phyloP scores from a whole-genome alignment of 2,113 vertebrate species.

The Propithecus coquereli region DNA sequence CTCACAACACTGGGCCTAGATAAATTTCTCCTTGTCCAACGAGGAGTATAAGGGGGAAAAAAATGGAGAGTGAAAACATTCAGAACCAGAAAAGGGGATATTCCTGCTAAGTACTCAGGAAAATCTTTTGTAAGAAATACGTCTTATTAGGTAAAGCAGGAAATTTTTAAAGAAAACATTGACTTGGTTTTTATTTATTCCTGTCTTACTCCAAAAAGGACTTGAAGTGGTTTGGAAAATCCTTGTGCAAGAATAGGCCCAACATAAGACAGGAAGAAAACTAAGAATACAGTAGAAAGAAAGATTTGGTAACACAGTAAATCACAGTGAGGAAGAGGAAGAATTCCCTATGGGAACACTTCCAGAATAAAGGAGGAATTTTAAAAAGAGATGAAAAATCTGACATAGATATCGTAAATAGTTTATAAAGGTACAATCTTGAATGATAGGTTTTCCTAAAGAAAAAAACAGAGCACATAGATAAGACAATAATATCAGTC shows the following conservation, averaged over 20 bases:
- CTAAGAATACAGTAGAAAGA: background rate
- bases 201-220: background rate
- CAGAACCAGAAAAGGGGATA: background rate
- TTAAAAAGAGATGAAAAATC: background rate
- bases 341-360: background rate
- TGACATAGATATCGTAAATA: background rate
- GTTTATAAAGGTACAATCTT: background rate
- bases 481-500: background rate
- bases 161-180: background rate
- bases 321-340: background rate
- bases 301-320: background rate
- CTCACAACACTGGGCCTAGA: no score
- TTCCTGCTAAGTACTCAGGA: background rate
- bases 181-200: background rate
- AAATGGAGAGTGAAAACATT: background rate
- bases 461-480: background rate
- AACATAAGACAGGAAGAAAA: background rate
- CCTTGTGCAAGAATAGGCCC: background rate
- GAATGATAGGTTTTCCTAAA: background rate
- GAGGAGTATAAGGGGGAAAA: background rate
- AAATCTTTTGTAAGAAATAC: background rate
- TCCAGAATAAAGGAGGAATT: background rate
- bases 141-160: background rate
- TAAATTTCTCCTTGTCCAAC: no score
- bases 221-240: background rate